Evolutionary conservation across 2,113 vertebrate species (phyloP).

Genomic region (Lontra canadensis): DNA sequence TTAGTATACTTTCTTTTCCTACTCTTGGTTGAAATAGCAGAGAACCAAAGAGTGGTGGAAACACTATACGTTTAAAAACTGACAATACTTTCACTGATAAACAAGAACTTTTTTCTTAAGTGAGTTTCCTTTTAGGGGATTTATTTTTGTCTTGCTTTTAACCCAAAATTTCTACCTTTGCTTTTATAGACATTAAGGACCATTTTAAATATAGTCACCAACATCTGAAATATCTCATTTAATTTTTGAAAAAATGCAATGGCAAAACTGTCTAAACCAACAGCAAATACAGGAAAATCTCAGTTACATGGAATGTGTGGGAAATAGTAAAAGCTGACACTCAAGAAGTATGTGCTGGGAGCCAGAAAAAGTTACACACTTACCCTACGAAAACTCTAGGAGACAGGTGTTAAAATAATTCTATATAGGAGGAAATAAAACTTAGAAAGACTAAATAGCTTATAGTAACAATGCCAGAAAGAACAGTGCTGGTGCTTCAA

Average conservation of each 20-base stretch:
- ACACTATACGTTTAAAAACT: not conserved
- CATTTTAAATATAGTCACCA: not conserved
- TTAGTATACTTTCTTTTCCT: not conserved
- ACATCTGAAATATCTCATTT: not conserved
- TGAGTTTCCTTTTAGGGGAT: not conserved
- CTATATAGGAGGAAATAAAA: not conserved
- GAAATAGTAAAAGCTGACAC: not conserved
- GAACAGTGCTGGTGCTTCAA: not conserved
- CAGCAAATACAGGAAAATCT: not conserved
- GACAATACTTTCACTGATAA: not conserved
- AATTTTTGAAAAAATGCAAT: not conserved
- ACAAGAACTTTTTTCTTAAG: not conserved
- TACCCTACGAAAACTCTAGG: not conserved
- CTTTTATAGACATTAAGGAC: not conserved
- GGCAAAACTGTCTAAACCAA: not conserved
- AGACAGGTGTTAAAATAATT: not conserved
- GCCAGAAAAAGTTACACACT: not conserved
- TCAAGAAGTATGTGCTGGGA: not conserved
- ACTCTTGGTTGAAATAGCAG: not conserved
- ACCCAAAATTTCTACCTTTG: not conserved
- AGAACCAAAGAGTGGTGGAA: not conserved
- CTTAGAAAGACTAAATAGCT: not conserved
- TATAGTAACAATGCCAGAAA: not conserved
- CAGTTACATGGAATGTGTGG: not conserved
- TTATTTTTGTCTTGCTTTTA: not conserved